Percentiles rank a stretch among this genome's conserved stretches.
Evolutionary conservation across 2,797 vertebrate genomes (phyloP).

Genomic region (Myripristis murdjan): DNA sequence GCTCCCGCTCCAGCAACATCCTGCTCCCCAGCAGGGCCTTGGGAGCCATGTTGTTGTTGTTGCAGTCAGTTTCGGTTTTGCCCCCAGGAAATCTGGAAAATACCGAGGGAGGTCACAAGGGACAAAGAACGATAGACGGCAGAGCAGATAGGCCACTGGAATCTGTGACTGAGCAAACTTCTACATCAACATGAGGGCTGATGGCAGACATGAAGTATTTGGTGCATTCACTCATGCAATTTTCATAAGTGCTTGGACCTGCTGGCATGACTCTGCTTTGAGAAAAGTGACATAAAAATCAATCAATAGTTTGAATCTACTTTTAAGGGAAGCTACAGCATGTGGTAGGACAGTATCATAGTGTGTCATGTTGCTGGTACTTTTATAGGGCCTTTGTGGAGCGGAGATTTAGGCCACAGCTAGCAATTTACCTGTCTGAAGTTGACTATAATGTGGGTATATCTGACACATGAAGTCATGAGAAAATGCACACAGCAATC

Average conservation of each 20-base stretch:
- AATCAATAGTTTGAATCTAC: not conserved
- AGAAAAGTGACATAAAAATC: not conserved
- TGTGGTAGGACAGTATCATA: not conserved
- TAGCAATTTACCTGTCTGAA: slow-evolving; percentile 23
- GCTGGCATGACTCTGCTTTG: not conserved
- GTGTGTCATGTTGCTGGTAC: not conserved
- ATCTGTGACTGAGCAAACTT: slow-evolving; percentile 2
- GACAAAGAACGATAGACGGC: slow-evolving; percentile 14
- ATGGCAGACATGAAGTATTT: not conserved
- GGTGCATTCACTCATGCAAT: not conserved
- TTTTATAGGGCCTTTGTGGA: not conserved
- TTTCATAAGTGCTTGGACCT: not conserved
- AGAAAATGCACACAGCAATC: slow-evolving; percentile 27
- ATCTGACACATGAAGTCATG: slow-evolving; percentile 24
- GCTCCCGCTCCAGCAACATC: slow-evolving; percentile 44
- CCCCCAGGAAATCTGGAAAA: slow-evolving; percentile 31
- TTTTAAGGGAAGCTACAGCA: too few species aligned
- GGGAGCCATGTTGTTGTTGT: slow-evolving; percentile 46
- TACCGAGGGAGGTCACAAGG: slow-evolving; percentile 35
- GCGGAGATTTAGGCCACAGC: not conserved
- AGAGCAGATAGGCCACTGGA: not conserved
- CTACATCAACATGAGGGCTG: not conserved
- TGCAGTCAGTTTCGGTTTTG: slow-evolving; percentile 52
- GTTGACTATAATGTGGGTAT: not conserved
- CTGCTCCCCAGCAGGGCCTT: slow-evolving; percentile 53